Evolutionary conservation across 2,888 invertebrate genomes (phyloP).

Genomic region (Chymomyza caudatula): DNA sequence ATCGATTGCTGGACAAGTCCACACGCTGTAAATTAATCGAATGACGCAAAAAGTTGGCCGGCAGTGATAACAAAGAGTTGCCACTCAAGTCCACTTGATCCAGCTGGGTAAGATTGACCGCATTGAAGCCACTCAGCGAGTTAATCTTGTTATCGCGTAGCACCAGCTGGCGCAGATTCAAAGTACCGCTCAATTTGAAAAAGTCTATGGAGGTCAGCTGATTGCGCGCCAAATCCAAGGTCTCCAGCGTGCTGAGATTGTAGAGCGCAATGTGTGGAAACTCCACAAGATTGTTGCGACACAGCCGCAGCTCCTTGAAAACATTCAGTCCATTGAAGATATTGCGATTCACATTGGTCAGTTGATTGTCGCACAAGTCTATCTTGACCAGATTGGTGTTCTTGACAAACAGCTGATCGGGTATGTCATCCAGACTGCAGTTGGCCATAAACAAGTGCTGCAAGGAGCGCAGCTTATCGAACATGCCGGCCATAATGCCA

Average conservation of each 20-base stretch:
- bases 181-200: conserved; percentile 86
- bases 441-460: conserved; percentile 82
- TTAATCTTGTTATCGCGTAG: conserved; percentile 87
- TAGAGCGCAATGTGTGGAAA: conserved; percentile 88
- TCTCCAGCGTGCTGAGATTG: conserved; percentile 87
- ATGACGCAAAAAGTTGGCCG: conserved; percentile 89
- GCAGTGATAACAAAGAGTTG: conserved; percentile 86
- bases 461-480: conserved; percentile 88
- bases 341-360: conserved; percentile 84
- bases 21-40: conserved; percentile 85
- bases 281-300: conserved; percentile 85
- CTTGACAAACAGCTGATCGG: conserved; percentile 85
- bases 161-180: conserved; percentile 86
- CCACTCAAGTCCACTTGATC: conserved; percentile 86
- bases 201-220: conserved; percentile 85
- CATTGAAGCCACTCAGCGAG: conserved; percentile 86
- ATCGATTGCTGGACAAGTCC: conserved; percentile 88
- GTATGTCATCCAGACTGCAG: conserved; percentile 84
- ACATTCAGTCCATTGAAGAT: conserved; percentile 87
- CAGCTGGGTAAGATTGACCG: conserved; percentile 86
- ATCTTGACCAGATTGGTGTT: conserved; percentile 88
- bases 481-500: conserved; percentile 81
- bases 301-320: conserved; percentile 87
- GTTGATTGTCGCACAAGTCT: conserved; percentile 85
- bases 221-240: conserved; percentile 84